Conservation (phyloP, 2,797 vertebrate species). For the Carduelis carduelis region DNA sequence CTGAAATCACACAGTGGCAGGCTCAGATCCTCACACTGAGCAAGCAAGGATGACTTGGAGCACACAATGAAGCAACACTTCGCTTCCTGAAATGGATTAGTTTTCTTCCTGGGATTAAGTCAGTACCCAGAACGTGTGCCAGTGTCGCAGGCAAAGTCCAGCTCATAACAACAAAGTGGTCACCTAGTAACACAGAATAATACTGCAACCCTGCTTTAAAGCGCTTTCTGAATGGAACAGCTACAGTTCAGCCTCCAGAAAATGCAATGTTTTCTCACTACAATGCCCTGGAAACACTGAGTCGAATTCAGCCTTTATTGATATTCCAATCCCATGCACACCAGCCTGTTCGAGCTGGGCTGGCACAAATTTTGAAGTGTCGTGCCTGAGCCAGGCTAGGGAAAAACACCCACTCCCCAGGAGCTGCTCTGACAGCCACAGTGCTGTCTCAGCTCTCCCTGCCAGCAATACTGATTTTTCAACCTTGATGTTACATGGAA, state of each 20-base stretch:
- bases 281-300: not conserved
- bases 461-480: not conserved
- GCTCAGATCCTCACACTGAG: not conserved
- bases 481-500: not conserved
- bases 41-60: not conserved
- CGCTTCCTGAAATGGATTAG: not conserved
- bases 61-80: not conserved
- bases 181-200: not conserved
- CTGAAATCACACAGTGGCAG: slow-evolving; percentile 8
- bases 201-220: not conserved
- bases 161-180: not conserved
- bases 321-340: not conserved
- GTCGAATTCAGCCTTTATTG: not conserved
- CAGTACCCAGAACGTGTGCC: not conserved
- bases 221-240: not conserved
- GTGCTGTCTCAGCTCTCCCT: not conserved
- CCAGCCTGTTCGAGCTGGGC: not conserved
- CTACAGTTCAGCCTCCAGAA: not conserved
- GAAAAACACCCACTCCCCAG: not conserved
- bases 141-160: not conserved
- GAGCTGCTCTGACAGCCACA: not conserved
- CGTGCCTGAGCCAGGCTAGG: not conserved
- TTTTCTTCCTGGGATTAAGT: not conserved
- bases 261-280: not conserved
- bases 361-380: not conserved